phyloP scores from a whole-genome alignment of 2,888 invertebrate genomes.

The Tachina fera region DNA sequence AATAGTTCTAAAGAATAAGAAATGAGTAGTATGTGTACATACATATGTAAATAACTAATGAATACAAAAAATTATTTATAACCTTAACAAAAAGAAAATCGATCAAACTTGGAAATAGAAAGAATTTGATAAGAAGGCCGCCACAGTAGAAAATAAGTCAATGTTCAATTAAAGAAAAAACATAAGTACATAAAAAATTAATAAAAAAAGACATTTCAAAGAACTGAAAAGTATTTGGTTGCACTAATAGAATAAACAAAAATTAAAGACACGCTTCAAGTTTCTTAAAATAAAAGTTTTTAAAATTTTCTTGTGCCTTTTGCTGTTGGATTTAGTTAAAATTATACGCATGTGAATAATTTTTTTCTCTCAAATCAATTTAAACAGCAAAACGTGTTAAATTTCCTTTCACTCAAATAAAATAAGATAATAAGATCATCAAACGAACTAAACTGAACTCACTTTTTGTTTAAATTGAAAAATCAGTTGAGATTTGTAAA shows the following conservation, averaged over 20 bases:
- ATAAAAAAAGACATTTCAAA: background rate
- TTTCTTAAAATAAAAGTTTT: background rate
- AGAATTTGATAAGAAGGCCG: slow-evolving; percentile 28
- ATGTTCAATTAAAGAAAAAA: background rate
- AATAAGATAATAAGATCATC: background rate
- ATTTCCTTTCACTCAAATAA: slow-evolving; percentile 53
- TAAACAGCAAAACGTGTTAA: slow-evolving; percentile 49
- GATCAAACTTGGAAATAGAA: slow-evolving; percentile 55
- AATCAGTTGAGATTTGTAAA: slow-evolving; percentile 62
- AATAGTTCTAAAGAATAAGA: slow-evolving; percentile 31
- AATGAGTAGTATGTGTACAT: background rate
- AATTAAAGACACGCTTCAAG: too few species aligned
- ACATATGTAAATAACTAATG: slow-evolving; percentile 19
- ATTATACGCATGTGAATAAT: slow-evolving; percentile 73
- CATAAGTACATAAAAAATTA: background rate
- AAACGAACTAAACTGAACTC: slow-evolving; percentile 61
- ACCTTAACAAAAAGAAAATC: slow-evolving; percentile 49
- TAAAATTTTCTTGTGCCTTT: slow-evolving; percentile 51
- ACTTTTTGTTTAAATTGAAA: slow-evolving; percentile 63
- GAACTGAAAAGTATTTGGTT: background rate
- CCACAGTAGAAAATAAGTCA: background rate
- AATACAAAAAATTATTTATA: slow-evolving; percentile 10
- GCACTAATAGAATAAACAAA: background rate
- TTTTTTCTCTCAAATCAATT: slow-evolving; percentile 63
- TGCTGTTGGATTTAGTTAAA: slow-evolving; percentile 71